A percentile compares a stretch with the other conserved stretches of the same genome.
These are phyloP conservation scores for Rugalucina vietnamica DNA, from an alignment of 2,888 invertebrate genomes.

Conservation along the genomic window DNA sequence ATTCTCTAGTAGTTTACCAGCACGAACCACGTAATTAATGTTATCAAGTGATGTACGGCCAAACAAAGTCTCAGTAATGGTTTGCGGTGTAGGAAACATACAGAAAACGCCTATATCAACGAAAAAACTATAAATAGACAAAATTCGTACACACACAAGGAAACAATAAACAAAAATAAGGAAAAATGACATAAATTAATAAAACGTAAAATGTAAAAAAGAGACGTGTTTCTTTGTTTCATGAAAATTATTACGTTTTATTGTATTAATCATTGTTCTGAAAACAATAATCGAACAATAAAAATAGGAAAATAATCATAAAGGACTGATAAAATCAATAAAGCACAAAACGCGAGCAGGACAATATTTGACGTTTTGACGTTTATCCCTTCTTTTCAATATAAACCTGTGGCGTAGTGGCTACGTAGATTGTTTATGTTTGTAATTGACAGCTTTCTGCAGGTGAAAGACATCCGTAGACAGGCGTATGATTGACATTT, in stretches of 20 bases:
- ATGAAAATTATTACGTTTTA: not conserved
- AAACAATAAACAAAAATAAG: too few species aligned
- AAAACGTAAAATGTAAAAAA: too few species aligned
- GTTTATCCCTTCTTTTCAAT: not conserved
- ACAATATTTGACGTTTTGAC: slow-evolving; percentile 10
- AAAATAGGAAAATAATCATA: not conserved
- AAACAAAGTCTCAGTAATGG: too few species aligned
- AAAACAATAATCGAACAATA: not conserved
- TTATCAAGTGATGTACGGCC: too few species aligned
- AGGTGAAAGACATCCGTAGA: slow-evolving; percentile 2
- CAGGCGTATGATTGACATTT: slow-evolving; percentile 47
- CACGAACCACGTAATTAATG: too few species aligned
- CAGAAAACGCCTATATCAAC: too few species aligned
- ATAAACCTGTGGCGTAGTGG: not conserved
- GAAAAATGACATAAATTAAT: too few species aligned
- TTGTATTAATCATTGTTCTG: not conserved
- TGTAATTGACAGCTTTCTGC: not conserved
- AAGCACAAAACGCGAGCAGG: not conserved
- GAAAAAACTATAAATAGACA: too few species aligned
- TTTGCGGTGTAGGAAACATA: too few species aligned
- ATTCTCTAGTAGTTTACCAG: too few species aligned
- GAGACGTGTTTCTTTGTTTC: not conserved
- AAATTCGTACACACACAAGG: too few species aligned
- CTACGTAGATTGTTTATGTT: not conserved
- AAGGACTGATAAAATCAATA: not conserved